Percentiles rank a stretch among this genome's conserved stretches.
These are phyloP conservation scores for Criorhina ranunculi DNA, from an alignment of 2,888 invertebrate species.

Conservation along the genomic window DNA sequence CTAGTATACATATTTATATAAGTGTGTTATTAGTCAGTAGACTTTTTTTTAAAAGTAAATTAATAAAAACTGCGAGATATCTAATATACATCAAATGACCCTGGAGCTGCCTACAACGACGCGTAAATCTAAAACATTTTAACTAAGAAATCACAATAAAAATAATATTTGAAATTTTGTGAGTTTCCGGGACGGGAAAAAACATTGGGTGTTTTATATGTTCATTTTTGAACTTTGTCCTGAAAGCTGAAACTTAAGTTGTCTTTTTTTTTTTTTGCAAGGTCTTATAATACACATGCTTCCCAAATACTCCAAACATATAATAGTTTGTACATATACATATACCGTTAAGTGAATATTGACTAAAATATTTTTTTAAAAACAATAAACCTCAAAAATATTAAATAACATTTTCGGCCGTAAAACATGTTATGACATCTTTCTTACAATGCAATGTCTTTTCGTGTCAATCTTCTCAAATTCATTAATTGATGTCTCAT, in stretches of 20 bases:
- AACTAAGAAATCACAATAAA: not conserved
- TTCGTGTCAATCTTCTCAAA: not conserved
- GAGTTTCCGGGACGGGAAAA: not conserved
- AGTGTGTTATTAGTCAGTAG: no score
- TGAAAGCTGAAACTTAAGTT: not conserved
- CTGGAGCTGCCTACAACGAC: not conserved
- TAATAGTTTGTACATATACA: no score
- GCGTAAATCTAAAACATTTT: not conserved
- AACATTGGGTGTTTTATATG: not conserved
- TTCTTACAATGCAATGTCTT: slow-evolving; percentile 1
- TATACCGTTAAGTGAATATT: no score
- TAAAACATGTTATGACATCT: no score
- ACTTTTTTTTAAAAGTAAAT: not conserved
- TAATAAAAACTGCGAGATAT: not conserved
- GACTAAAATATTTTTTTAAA: slow-evolving; percentile 5
- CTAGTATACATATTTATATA: no score
- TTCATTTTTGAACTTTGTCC: not conserved
- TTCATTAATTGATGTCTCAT: slow-evolving; percentile 1
- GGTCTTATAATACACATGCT: not conserved
- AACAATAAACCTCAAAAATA: slow-evolving; percentile 16
- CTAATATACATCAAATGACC: not conserved
- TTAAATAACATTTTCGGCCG: not conserved
- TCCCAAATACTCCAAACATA: not conserved
- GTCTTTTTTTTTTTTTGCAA: not conserved
- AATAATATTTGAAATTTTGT: not conserved